Percentiles rank a stretch among this genome's conserved stretches.
phyloP scores from a whole-genome alignment of 2,113 vertebrate species.

The Poecile atricapillus region DNA sequence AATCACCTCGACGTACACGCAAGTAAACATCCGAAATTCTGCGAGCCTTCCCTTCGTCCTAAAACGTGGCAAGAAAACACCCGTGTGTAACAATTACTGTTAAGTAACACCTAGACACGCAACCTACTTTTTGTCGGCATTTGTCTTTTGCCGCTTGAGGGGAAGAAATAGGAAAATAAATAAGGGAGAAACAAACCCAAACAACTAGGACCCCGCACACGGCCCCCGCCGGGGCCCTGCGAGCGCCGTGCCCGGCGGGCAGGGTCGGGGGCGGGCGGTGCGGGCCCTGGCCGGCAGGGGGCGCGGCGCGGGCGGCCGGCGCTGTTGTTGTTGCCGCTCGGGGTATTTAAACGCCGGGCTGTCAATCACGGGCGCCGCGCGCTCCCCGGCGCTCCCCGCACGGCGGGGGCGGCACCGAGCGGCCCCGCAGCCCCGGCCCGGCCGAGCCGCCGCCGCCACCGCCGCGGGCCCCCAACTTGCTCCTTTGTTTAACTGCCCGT shows the following conservation, averaged over 20 bases:
- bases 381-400: slow-evolving; percentile 26
- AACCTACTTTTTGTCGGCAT: not conserved
- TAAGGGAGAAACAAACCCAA: not conserved
- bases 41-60: not conserved
- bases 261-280: not conserved
- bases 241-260: not conserved
- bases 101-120: not conserved
- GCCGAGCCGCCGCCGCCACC: not conserved
- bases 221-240: not conserved
- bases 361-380: slow-evolving; percentile 74
- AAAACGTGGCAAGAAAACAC: not conserved
- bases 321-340: not conserved
- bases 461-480: slow-evolving; percentile 64
- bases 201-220: not conserved
- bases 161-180: not conserved
- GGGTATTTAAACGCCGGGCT: slow-evolving; percentile 83
- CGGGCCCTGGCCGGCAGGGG: slow-evolving; percentile 68
- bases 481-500: slow-evolving; percentile 80
- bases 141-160: not conserved
- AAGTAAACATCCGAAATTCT: not conserved
- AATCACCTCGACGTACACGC: not conserved
- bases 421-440: not conserved
- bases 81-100: not conserved
- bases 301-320: slow-evolving; percentile 6
- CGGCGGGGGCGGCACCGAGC: not conserved